These are phyloP conservation scores for Linnaemya vulpina DNA, from an alignment of 2,888 invertebrate genomes.

Conservation along the genomic window DNA sequence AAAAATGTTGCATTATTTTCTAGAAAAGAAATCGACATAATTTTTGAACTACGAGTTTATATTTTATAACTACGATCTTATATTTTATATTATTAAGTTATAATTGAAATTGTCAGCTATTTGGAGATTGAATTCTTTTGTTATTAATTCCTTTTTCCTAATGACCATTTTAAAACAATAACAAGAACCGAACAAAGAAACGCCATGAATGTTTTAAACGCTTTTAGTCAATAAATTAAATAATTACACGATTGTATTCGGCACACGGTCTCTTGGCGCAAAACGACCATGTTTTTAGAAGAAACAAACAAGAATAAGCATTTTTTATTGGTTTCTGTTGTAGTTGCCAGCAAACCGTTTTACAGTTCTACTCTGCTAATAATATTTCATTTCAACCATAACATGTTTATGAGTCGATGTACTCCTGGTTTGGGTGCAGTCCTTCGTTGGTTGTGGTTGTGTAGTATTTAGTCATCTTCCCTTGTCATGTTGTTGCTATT, in stretches of 20 bases:
- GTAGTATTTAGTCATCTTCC: constrained; percentile 20
- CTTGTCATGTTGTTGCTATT: constrained; percentile 16
- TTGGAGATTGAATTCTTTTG: neutral
- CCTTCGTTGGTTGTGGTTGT: constrained; percentile 13
- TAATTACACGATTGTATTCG: constrained; percentile 8
- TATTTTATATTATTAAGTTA: too few species aligned
- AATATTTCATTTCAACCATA: constrained; percentile 18
- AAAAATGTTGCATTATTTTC: too few species aligned
- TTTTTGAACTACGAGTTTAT: too few species aligned
- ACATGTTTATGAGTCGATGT: neutral
- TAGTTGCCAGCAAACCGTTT: constrained; percentile 27
- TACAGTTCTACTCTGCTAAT: constrained; percentile 9
- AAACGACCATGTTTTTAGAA: neutral
- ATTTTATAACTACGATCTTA: too few species aligned
- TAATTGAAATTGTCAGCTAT: too few species aligned
- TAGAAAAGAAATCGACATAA: too few species aligned
- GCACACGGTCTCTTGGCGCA: neutral
- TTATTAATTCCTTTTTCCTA: neutral
- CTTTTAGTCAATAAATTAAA: constrained; percentile 20
- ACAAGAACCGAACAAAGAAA: neutral
- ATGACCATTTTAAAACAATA: neutral
- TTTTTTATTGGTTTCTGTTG: constrained; percentile 16
- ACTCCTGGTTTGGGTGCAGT: constrained; percentile 23
- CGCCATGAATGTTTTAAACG: neutral
- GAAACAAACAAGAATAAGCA: neutral